Conservation (phyloP, 2,888 invertebrate genomes). For the Sinelater perroti region DNA sequence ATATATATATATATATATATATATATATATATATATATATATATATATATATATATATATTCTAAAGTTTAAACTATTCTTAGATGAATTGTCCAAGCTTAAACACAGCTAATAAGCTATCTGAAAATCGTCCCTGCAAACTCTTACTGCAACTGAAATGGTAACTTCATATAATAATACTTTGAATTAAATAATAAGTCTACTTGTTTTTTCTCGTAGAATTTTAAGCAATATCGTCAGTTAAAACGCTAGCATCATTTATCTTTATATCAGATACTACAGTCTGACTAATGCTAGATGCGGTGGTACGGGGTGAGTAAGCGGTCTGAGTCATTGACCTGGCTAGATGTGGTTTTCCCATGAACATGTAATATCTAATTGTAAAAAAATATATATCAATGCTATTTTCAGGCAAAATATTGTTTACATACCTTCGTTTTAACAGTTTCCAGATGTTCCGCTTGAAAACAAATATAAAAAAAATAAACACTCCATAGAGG, state of each 20-base stretch:
- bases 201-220: too few species aligned
- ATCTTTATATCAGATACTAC: conserved; percentile 20
- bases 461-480: conserved; percentile 79
- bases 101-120: too few species aligned
- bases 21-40: too few species aligned
- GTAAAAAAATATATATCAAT: background rate
- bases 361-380: conserved; percentile 38
- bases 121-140: too few species aligned
- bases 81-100: too few species aligned
- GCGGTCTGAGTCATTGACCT: conserved; percentile 33
- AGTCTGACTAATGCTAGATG: conserved; percentile 8
- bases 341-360: conserved; percentile 39
- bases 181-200: too few species aligned
- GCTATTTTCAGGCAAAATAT: background rate
- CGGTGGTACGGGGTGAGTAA: conserved; percentile 26
- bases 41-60: too few species aligned
- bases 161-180: too few species aligned
- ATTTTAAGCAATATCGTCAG: conserved; percentile 33
- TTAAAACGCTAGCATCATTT: conserved; percentile 33
- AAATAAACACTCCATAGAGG: conserved; percentile 74
- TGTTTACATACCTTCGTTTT: conserved; percentile 66
- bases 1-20: too few species aligned
- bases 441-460: conserved; percentile 70
- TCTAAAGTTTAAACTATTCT: too few species aligned
- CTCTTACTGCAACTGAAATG: too few species aligned